Evolutionary conservation across 2,888 invertebrate genomes (phyloP).

Genomic region (Phragmatobia fuliginosa): DNA sequence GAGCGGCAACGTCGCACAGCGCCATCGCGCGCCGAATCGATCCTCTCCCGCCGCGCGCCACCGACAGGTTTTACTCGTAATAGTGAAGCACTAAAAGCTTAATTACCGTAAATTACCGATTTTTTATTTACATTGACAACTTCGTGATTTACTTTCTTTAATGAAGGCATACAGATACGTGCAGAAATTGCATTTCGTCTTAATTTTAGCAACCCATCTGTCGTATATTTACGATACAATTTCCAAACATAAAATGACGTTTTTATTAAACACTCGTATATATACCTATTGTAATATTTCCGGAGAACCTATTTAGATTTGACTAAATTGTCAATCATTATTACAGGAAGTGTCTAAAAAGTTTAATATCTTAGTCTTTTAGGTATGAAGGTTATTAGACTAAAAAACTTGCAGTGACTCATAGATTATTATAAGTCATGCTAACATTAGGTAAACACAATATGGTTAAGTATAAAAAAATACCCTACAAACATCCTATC

Average conservation of each 20-base stretch:
- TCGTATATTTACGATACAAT: not conserved
- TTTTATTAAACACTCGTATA: too few relatives aligned
- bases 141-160: conserved; percentile 31
- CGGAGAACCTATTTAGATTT: too few relatives aligned
- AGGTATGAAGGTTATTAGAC: not conserved
- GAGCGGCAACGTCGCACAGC: conserved; percentile 77
- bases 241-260: not conserved
- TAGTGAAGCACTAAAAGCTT: conserved; percentile 75
- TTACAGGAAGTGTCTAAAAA: not conserved
- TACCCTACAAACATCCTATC: too few relatives aligned
- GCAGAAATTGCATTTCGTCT: conserved; percentile 4
- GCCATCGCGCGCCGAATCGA: conserved; percentile 70
- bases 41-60: conserved; percentile 61
- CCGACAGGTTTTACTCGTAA: conserved; percentile 68
- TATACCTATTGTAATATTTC: too few relatives aligned
- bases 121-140: conserved; percentile 52
- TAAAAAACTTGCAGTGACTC: not conserved
- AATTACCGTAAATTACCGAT: conserved; percentile 78
- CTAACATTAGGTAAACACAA: conserved; percentile 9
- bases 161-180: not conserved
- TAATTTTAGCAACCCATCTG: not conserved
- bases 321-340: not conserved
- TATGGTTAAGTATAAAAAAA: conserved; percentile 1
- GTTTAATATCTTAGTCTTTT: not conserved
- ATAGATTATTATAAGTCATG: not conserved